Percentiles rank a stretch among this genome's conserved stretches.
Conservation (phyloP, 1,140 invertebrate genomes). For the Zaprionus davidi region DNA sequence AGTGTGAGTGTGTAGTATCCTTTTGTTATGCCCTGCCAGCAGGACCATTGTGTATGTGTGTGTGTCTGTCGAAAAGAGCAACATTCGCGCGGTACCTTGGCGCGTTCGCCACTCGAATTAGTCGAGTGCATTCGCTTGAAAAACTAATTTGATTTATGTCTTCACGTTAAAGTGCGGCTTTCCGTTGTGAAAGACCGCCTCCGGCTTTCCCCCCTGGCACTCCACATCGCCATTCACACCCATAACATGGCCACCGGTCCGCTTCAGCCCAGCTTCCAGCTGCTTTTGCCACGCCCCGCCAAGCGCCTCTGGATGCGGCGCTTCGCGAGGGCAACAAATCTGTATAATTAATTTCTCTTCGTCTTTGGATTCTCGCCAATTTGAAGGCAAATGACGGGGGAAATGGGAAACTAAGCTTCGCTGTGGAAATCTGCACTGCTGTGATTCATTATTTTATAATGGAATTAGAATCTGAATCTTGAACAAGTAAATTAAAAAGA, state of each 20-base stretch:
- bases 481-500: background rate
- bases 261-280: constrained; percentile 39
- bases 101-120: constrained; percentile 66
- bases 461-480: background rate
- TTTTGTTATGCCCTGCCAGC: constrained; percentile 36
- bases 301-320: constrained; percentile 45
- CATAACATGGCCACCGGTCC: constrained; percentile 44
- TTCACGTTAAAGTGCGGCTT: constrained; percentile 63
- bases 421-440: background rate
- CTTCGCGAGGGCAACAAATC: constrained; percentile 7
- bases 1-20: constrained; percentile 39
- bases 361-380: background rate
- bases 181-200: constrained; percentile 35
- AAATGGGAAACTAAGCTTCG: background rate
- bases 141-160: constrained; percentile 83
- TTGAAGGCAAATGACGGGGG: constrained; percentile 6
- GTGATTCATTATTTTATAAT: background rate
- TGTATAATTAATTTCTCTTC: constrained; percentile 41
- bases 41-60: constrained; percentile 20
- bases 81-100: constrained; percentile 48
- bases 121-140: constrained; percentile 79
- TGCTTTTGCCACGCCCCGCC: constrained; percentile 62
- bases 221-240: constrained; percentile 64
- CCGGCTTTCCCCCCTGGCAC: constrained; percentile 3
- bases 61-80: constrained; percentile 54